Evolutionary conservation across 2,113 vertebrate species (phyloP), one percentile per base, ranked within the genome.

Genomic region (Pithys albifrons): DNA sequence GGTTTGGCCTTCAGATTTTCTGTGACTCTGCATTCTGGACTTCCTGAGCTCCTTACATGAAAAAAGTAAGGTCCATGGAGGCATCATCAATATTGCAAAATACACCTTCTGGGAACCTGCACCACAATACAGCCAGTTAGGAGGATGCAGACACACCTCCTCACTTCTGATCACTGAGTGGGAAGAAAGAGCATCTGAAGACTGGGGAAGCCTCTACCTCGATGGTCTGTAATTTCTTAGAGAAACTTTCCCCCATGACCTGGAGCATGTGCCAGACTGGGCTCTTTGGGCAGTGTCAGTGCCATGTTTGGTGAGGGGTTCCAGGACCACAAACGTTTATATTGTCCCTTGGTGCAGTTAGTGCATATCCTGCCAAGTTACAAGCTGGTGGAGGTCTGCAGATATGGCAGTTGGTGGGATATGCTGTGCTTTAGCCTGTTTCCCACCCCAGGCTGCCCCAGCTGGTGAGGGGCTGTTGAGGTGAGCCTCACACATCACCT

Each of bases 131-230:
- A 80, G 33, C 18, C 39, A 1, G 1, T 33, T 35, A n/a, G 14
- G 35, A n/a, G 20, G 7, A 35, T 45, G 39, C 33, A 65, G 70
- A n/a, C 27, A 41, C 31, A 62, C 18, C 27, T n/a, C 31, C 85
- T 16, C 22, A 10, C 19, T 54, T 82, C 55, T 43, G n/a, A 37
- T 25, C 0, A 0, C 23, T 0, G 0, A 75, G 66, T 11, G n/a
- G 28, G 66, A 71, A 76, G 78, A 57, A 91, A 66, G 49, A 81
- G 7, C 28, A 61, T 31, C 41, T 39, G 41, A 57, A 66, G 33
- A 3, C 31, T 45, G 54, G 12, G 16, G 20, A 80, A 85, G 37
- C 25, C 35, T 69, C 29, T 31, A 22, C 41, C 51, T 71, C 10
- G 5, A 0, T 12, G 19, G 43, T 18, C 35, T 64, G 27, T 18